phyloP scores from a whole-genome alignment of 2,888 invertebrate species.

The Brachylomia viminalis region DNA sequence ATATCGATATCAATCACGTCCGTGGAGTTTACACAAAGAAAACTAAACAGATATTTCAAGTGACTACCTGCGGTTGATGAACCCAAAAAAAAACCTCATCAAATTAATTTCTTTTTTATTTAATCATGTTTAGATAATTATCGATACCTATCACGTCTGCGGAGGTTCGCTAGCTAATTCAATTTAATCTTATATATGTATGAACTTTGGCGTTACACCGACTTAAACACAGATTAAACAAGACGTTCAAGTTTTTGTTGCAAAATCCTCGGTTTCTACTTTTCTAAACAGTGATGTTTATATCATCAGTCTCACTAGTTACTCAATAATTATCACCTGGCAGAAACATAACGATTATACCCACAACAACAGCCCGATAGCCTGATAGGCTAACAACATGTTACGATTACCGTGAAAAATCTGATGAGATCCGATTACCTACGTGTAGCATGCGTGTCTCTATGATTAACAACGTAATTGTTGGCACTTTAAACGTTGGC shows the following conservation, averaged over 20 bases:
- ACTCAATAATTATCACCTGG: conserved; percentile 36
- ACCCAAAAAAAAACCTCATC: no score
- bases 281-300: not conserved
- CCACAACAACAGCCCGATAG: conserved; percentile 5
- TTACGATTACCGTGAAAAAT: conserved; percentile 32
- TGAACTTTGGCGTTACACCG: not conserved
- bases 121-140: no score
- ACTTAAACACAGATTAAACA: not conserved
- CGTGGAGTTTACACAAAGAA: no score
- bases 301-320: not conserved
- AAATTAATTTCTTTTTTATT: no score
- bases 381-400: conserved; percentile 38
- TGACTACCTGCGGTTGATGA: no score
- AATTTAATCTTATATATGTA: not conserved
- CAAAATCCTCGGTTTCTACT: not conserved
- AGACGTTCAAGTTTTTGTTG: not conserved
- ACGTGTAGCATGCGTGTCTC: conserved; percentile 42
- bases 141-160: no score
- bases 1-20: no score
- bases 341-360: conserved; percentile 3
- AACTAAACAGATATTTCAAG: no score
- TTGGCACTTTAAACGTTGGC: conserved; percentile 19
- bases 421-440: conserved; percentile 43
- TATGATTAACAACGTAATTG: conserved; percentile 37
- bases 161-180: no score